Evolutionary conservation across 2,113 vertebrate species (phyloP), one percentile per base, ranked within the genome.

Genomic region (Ginglymostoma cirratum): DNA sequence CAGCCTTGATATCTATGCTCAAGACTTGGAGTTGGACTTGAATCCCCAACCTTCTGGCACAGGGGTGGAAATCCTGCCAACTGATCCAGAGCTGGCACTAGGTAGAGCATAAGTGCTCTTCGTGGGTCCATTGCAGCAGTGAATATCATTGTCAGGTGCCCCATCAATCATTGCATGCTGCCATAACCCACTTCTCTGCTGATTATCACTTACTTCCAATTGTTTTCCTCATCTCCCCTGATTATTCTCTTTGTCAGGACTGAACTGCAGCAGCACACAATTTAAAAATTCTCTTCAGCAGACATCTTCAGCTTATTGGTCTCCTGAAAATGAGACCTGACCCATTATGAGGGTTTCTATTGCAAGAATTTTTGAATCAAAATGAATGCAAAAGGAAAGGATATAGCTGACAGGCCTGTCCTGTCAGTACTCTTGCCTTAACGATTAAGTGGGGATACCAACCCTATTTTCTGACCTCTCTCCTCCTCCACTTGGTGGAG

Each of bases 261-360:
- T n/a, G 7, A 67, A 21, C 27, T 92, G 89, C 55, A 65, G 27
- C 7, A 21, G 17, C 55, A 0, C 89, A 4, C 23, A 7, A 66
- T 38, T 66, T 65, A 93, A 93, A 93, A 93, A 93, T 93, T 66
- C 34, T 45, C 89, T 67, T 93, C n/a, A 66, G 4, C 61, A 65
- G n/a, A 55, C 30, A 21, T 92, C 61, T 66, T n/a, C 15, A 67
- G 6, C 34, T 66, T 21, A 7, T n/a, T 4, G 21, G 61, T 65
- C 61, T 93, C 89, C 38, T 2, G n/a, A 10, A 17, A 55, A 55
- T 61, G 48, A 34, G 27, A 30, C 10, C 87, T 15, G 52, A 90
- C 17, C 61, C 34, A 38, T 38, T 34, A 6, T 92, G n/a, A 83
- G 3, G n/a, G 14, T 42, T 83, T 83, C 55, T 1, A n/a, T 17